phyloP scores from a whole-genome alignment of 2,888 invertebrate genomes.

The Chouioia cunea region DNA sequence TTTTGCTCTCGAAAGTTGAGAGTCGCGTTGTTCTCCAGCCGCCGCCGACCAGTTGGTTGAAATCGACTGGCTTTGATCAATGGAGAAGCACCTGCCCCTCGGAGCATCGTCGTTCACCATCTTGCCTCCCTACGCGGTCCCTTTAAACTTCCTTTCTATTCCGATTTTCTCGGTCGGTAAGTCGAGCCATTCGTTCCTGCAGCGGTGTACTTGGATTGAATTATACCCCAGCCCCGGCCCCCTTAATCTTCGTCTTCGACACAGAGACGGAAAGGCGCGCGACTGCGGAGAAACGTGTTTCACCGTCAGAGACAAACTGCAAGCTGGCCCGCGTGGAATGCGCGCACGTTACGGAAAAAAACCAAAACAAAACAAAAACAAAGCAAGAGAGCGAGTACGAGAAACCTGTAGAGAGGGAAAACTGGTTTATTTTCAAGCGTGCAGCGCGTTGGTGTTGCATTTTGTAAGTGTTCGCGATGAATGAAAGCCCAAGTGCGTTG shows the following conservation, averaged over 20 bases:
- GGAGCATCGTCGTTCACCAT: background rate
- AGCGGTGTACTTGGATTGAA: constrained; percentile 1
- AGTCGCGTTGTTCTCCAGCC: background rate
- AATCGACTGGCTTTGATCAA: too few relatives aligned
- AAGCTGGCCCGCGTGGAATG: background rate
- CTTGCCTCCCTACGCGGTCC: background rate
- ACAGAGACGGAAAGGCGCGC: background rate
- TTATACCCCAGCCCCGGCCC: constrained; percentile 7
- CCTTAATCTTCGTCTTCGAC: background rate
- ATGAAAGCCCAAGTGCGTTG: too few relatives aligned
- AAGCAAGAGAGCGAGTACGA: background rate
- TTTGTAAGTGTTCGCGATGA: too few relatives aligned
- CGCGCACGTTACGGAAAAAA: background rate
- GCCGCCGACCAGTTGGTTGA: too few relatives aligned
- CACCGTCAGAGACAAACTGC: background rate
- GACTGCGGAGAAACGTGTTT: constrained; percentile 2
- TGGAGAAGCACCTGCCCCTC: background rate
- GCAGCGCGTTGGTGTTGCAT: too few relatives aligned
- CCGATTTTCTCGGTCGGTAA: constrained; percentile 8
- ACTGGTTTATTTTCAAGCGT: too few relatives aligned
- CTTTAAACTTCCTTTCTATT: background rate
- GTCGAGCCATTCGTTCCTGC: background rate
- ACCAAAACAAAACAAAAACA: background rate
- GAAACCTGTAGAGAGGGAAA: background rate
- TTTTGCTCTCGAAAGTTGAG: background rate